Base-by-base conservation (phyloP, 2,888 invertebrate species). In the Ichneumoninae sp. region DNA sequence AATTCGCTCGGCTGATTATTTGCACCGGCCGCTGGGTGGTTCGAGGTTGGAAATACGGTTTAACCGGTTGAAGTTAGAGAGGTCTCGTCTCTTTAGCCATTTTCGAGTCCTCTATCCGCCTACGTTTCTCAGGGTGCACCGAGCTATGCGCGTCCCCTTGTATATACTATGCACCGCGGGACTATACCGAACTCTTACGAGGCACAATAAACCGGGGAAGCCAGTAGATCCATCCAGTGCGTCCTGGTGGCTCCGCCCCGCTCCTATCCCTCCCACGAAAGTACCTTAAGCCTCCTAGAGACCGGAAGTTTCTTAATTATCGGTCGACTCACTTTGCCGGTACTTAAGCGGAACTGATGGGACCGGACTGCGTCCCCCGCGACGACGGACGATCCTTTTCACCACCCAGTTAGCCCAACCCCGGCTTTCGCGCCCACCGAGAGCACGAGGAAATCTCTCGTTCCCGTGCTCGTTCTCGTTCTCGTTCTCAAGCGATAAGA, bases 301-400 rank as follows among this genome's bases (percentile, higher is more conserved):
- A 83, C 73, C 74, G 71, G 80, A 88, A 87, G 84, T 88, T 88
- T 86, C 88, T 86, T 85, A 86, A 89, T 89, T 85, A 87, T 83
- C 81, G 81, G 86, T 75, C 74, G 75, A 77, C 68, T 77, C 36
- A 63, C 63, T 75, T 54, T 76, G 50, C 33, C 63, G 44, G 66
- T 68, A 80, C 66, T 83, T 83, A 68, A 50, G 54, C 47, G 69
- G 50, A 79, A 79, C 65, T 47, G 69, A 70, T 66, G 69, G 26
- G 65, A 44, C 68, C 44, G 40, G 26, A 57, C 33, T 6, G 73
- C 16, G 74, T 70, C 52, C 47, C 26, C 7, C 40, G 50, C 52
- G 69, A 69, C 73, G 78, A 85, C 52, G 33, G n/a, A 54, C 36
- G 69, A 75, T 70, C 69, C 40, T 78, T 74, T 54, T 30, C 63